These are phyloP conservation scores for Odontesthes bonariensis DNA, from an alignment of 2,113 vertebrate genomes.

Conservation along the genomic window DNA sequence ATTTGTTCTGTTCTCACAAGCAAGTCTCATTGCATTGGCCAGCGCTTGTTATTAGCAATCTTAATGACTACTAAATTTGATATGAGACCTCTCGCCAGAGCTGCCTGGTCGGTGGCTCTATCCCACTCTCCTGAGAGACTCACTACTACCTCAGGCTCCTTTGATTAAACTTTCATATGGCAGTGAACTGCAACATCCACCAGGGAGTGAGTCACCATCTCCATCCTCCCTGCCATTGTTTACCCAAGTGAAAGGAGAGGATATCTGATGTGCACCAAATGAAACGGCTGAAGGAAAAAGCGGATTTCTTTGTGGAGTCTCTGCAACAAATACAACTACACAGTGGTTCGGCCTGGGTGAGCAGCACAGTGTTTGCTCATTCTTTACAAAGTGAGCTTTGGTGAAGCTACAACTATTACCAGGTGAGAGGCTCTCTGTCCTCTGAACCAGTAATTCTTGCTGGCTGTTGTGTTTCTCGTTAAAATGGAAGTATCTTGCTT, in stretches of 20 bases:
- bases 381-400: constrained; percentile 64
- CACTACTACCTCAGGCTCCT: constrained; percentile 71
- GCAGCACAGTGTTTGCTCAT: constrained; percentile 63
- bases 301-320: constrained; percentile 60
- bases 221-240: constrained; percentile 70
- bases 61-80: constrained; percentile 83
- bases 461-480: constrained; percentile 49
- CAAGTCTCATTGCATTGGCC: constrained; percentile 52
- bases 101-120: constrained; percentile 66
- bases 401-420: constrained; percentile 53
- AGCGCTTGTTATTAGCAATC: constrained; percentile 77
- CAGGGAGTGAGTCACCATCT: constrained; percentile 65
- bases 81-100: constrained; percentile 73
- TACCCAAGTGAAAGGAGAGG: constrained; percentile 74
- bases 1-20: constrained; percentile 61
- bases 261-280: constrained; percentile 77
- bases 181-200: constrained; percentile 61
- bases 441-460: constrained; percentile 31
- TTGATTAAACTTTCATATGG: constrained; percentile 81
- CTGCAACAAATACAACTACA: constrained; percentile 57
- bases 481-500: constrained; percentile 47
- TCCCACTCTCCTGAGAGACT: constrained; percentile 65
- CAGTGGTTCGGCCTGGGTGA: constrained; percentile 60
- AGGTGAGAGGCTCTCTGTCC: constrained; percentile 51
- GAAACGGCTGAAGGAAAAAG: constrained; percentile 64